A percentile compares a stretch with the other conserved stretches of the same genome.
These are phyloP conservation scores for Parascotia fuliginaria DNA, from an alignment of 2,888 invertebrate species.

Conservation along the genomic window DNA sequence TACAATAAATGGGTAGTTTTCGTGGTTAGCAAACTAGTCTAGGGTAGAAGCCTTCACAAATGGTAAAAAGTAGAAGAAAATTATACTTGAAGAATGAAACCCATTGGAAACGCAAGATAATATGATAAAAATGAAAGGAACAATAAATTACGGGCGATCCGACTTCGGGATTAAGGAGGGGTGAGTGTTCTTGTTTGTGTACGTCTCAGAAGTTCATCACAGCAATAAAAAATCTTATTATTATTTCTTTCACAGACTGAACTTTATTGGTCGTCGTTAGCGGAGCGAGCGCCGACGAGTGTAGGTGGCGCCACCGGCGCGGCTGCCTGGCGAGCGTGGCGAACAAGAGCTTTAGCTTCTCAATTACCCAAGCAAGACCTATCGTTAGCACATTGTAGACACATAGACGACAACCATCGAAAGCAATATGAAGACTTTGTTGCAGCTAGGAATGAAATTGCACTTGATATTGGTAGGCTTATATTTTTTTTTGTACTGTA, in stretches of 20 bases:
- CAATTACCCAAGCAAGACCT: constrained; percentile 98
- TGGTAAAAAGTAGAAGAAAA: no score
- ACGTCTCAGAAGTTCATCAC: no score
- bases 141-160: no score
- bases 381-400: constrained; percentile 94
- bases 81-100: no score
- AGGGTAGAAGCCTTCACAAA: no score
- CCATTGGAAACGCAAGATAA: no score
- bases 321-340: constrained; percentile 76
- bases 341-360: constrained; percentile 88
- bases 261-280: constrained; percentile 95
- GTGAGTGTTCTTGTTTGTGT: no score
- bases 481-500: constrained; percentile 29
- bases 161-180: no score
- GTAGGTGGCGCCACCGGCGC: constrained; percentile 73
- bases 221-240: background rate
- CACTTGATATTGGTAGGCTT: constrained; percentile 97
- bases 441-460: constrained; percentile 96
- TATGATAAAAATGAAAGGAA: no score
- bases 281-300: constrained; percentile 87
- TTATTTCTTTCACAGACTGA: constrained; percentile 88
- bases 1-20: no score
- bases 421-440: constrained; percentile 97
- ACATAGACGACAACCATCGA: constrained; percentile 91
- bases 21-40: no score